Evolutionary conservation across 2,797 vertebrate species (phyloP), one percentile per base, ranked within the genome.

Genomic region (Sandelia bainsii): DNA sequence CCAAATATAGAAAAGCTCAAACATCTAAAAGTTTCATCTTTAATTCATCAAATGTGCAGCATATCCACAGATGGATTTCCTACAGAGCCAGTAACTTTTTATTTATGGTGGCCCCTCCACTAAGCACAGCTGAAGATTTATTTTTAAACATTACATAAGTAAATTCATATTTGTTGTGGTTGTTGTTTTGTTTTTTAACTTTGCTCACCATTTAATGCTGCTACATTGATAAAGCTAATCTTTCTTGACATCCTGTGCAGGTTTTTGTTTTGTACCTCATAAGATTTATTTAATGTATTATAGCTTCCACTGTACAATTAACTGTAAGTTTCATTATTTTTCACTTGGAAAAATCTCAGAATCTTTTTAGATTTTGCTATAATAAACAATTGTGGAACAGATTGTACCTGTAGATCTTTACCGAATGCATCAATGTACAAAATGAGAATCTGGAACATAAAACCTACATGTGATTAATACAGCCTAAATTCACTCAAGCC

Each of bases 11-110:
- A 52, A 69, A 77, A 39, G 5, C 48, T 40, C 22, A 69, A 71
- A 73, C 48, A 61, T 77, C 56, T 40, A 45, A 72, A 72, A 50
- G 14, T 80, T 59, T 48, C 46, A 79, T 75, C 19, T 81, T 80
- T 75, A 75, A 81, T 82, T 71, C 45, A 87, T 59, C 52, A 74
- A 45, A 75, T 61, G 54, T 42, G 45, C 54, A 79, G 14, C 51
- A 32, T 20, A 45, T 62, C 14, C 62, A 74, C 54, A 49, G 37
- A 67, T 67, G 69, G 53, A 57, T 68, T 44, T 77, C 58, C 52
- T 64, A 42, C 52, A 58, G 54, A 77, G 72, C 45, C 27, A 48
- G 22, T 29, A 67, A 16, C 14, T 53, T 62, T 57, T 46, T 52
- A 63, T 72, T 75, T 25, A 66, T 65, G 42, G 52, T 58, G 6